phyloP scores from a whole-genome alignment of 2,888 invertebrate species.

The Rhamphomyia laevipes region DNA sequence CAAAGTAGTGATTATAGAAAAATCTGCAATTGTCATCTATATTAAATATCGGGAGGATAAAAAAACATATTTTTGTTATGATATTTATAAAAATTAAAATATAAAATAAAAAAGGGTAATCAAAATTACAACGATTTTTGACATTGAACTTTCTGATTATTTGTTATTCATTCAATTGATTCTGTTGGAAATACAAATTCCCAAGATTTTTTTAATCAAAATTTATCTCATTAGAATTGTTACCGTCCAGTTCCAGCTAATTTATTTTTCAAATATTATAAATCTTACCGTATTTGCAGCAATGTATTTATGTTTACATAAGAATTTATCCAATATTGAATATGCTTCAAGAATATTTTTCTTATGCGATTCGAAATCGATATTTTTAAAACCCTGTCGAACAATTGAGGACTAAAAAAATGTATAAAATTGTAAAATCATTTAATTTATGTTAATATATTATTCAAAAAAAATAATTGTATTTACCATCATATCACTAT shows the following conservation, averaged over 20 bases:
- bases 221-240: too few relatives aligned
- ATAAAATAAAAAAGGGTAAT: too few relatives aligned
- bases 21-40: conserved; percentile 37
- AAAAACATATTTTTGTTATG: too few relatives aligned
- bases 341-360: conserved; percentile 35
- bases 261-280: conserved; percentile 12
- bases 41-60: too few relatives aligned
- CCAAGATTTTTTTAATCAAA: too few relatives aligned
- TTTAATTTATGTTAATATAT: neutral
- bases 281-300: conserved; percentile 32
- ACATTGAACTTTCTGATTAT: too few relatives aligned
- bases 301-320: conserved; percentile 28
- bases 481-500: conserved; percentile 35
- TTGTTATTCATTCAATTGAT: too few relatives aligned
- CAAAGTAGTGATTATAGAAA: conserved; percentile 36
- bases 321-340: conserved; percentile 32
- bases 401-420: conserved; percentile 28
- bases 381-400: conserved; percentile 23
- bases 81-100: too few relatives aligned
- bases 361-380: conserved; percentile 26
- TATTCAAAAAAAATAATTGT: neutral
- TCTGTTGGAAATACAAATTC: too few relatives aligned
- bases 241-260: too few relatives aligned
- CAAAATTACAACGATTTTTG: too few relatives aligned
- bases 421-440: conserved; percentile 6